Percentiles rank a stretch among this genome's conserved stretches.
phyloP scores from a whole-genome alignment of 2,113 vertebrate genomes.

The Hystrix brachyura region DNA sequence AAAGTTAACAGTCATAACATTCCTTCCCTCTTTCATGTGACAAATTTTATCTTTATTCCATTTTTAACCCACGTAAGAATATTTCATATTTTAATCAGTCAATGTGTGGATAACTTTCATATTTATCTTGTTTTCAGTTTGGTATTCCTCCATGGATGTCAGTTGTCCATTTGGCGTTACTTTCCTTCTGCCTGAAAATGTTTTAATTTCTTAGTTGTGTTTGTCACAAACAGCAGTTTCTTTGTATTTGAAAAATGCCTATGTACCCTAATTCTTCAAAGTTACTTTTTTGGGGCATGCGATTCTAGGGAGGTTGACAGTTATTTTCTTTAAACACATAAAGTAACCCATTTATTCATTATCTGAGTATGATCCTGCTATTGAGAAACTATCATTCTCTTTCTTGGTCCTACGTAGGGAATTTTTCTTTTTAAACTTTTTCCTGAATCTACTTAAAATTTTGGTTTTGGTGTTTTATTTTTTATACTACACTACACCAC shows the following conservation, averaged over 20 bases:
- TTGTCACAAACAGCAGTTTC: background rate
- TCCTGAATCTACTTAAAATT: background rate
- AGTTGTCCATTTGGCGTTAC: background rate
- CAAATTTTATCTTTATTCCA: background rate
- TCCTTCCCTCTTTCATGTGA: background rate
- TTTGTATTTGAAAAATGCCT: background rate
- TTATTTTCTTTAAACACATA: background rate
- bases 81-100: background rate
- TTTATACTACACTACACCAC: background rate
- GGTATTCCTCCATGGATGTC: background rate
- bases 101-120: background rate
- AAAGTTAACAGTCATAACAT: background rate
- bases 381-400: background rate
- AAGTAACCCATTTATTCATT: background rate
- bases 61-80: background rate
- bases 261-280: background rate
- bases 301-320: background rate
- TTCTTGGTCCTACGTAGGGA: background rate
- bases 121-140: background rate
- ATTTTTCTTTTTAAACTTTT: background rate
- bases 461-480: background rate
- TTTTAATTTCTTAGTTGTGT: background rate
- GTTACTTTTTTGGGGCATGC: background rate
- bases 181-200: background rate
- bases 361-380: background rate